A percentile compares a stretch with the other conserved stretches of the same genome.
Evolutionary conservation across 2,888 invertebrate genomes (phyloP).

Genomic region (Drosophila anceps): DNA sequence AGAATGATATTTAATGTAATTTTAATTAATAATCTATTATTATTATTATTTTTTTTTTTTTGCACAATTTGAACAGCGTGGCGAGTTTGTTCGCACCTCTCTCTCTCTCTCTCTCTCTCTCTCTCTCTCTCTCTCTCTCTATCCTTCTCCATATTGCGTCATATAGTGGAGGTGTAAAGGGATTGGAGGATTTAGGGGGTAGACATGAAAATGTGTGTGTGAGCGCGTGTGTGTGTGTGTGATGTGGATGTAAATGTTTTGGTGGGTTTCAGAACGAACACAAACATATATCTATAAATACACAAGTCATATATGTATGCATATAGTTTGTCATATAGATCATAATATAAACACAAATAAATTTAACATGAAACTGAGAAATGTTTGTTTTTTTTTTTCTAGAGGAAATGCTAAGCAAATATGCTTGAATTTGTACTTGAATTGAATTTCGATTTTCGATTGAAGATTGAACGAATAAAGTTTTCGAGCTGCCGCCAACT

Average conservation of each 20-base stretch:
- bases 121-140: conserved; percentile 78
- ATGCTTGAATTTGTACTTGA: conserved; percentile 74
- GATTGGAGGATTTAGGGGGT: background rate
- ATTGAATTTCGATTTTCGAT: conserved; percentile 50
- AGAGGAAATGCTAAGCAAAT: conserved; percentile 52
- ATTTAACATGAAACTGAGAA: conserved; percentile 30
- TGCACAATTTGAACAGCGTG: conserved; percentile 48
- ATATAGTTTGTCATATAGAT: conserved; percentile 18
- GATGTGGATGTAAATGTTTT: conserved; percentile 12
- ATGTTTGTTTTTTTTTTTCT: background rate
- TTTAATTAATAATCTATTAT: conserved; percentile 11
- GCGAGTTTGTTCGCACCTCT: conserved; percentile 66
- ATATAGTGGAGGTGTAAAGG: conserved; percentile 16
- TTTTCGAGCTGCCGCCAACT: conserved; percentile 6
- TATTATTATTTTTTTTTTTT: conserved; percentile 17
- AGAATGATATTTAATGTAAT: conserved; percentile 18
- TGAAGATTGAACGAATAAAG: conserved; percentile 12
- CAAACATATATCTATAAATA: conserved; percentile 16
- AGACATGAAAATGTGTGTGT: conserved; percentile 25
- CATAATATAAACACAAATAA: conserved; percentile 11
- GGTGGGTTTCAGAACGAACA: conserved; percentile 35
- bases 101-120: conserved; percentile 77
- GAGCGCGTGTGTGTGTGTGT: conserved; percentile 20
- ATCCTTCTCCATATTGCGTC: conserved; percentile 84
- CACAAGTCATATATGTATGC: conserved; percentile 9